A percentile compares a stretch with the other conserved stretches of the same genome.
Evolutionary conservation across 2,797 vertebrate species (phyloP).

Genomic region (Melanotaenia nigrans): DNA sequence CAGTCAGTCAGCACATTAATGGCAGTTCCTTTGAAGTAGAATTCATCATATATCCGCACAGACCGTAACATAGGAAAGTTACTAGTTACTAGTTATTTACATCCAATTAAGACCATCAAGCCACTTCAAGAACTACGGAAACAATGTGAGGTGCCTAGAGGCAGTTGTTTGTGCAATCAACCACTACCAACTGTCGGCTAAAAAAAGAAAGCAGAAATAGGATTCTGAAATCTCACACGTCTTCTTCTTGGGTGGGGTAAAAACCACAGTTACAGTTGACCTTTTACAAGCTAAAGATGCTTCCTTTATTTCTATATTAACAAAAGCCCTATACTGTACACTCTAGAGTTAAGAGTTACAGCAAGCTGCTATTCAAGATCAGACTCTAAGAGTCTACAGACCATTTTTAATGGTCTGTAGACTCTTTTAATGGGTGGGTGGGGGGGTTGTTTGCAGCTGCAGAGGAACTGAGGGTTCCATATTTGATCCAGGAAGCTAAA

Average conservation of each 20-base stretch:
- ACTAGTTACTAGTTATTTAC: neutral
- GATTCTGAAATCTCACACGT: conserved; percentile 53
- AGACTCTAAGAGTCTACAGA: neutral
- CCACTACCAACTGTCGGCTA: conserved; percentile 34
- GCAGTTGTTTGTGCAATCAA: conserved; percentile 41
- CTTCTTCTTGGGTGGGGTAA: conserved; percentile 34
- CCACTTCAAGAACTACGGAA: neutral
- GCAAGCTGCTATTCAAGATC: no score
- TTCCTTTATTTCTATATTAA: conserved; percentile 1
- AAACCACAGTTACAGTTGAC: conserved; percentile 27
- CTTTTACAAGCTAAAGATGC: conserved; percentile 21
- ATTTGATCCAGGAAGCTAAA: neutral
- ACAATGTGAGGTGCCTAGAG: conserved; percentile 5
- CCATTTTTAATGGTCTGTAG: no score
- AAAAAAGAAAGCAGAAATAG: conserved; percentile 32
- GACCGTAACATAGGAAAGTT: neutral
- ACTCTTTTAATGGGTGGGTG: no score
- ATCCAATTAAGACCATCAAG: neutral
- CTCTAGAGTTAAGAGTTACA: no score
- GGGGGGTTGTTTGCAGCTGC: no score
- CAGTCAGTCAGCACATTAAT: no score
- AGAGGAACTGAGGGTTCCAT: neutral
- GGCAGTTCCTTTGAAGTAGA: no score
- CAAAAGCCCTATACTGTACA: neutral
- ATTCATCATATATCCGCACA: no score